Evolutionary conservation across 2,113 vertebrate genomes (phyloP).

Genomic region (Anas platyrhynchos): DNA sequence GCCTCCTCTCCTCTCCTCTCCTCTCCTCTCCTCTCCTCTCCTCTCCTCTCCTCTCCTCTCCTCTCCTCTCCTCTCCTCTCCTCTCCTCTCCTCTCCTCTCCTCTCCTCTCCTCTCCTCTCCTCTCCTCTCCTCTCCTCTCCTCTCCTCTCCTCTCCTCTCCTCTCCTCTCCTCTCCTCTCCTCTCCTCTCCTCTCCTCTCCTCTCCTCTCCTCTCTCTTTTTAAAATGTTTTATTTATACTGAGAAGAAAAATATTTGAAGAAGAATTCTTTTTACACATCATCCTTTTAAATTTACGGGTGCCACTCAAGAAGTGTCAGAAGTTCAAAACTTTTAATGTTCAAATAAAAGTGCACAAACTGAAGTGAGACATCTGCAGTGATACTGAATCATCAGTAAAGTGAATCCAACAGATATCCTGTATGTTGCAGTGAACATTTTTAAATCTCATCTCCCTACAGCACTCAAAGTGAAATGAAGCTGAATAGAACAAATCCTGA

Average conservation of each 20-base stretch:
- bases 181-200: too few species aligned
- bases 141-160: too few species aligned
- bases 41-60: too few species aligned
- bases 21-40: too few species aligned
- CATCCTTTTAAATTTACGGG: conserved; percentile 32
- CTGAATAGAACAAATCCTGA: conserved; percentile 79
- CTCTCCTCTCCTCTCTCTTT: neutral
- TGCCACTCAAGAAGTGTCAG: conserved; percentile 27
- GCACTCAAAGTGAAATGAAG: conserved; percentile 76
- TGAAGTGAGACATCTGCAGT: conserved; percentile 58
- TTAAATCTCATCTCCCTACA: conserved; percentile 75
- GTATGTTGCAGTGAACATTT: conserved; percentile 65
- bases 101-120: too few species aligned
- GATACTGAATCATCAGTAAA: conserved; percentile 68
- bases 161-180: too few species aligned
- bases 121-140: too few species aligned
- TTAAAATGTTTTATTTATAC: neutral
- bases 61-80: too few species aligned
- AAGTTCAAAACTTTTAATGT: conserved; percentile 63
- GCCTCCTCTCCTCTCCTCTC: neutral
- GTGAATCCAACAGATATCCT: conserved; percentile 59
- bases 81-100: too few species aligned
- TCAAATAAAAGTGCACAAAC: conserved; percentile 44
- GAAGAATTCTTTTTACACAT: neutral
- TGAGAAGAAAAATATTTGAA: conserved; percentile 3